These are phyloP conservation scores for Erebia palarica DNA, from an alignment of 2,888 invertebrate genomes.

Conservation along the genomic window DNA sequence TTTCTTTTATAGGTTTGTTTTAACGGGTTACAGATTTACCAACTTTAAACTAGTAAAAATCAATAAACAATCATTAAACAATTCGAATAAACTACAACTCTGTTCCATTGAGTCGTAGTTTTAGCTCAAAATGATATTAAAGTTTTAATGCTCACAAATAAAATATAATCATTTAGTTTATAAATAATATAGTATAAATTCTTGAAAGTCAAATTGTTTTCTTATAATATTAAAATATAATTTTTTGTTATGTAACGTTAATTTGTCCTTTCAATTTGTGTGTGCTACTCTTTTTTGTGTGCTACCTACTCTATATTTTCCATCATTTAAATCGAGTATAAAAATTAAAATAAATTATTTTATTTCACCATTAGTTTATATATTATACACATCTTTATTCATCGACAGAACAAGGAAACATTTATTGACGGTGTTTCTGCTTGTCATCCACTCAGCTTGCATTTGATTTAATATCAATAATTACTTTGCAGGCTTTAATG, in stretches of 20 bases:
- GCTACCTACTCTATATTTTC: not conserved
- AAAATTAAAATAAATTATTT: conserved; percentile 1
- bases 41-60: too few relatives aligned
- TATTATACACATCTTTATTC: conserved; percentile 33
- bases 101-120: too few relatives aligned
- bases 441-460: conserved; percentile 24
- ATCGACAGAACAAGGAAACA: conserved; percentile 33
- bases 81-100: too few relatives aligned
- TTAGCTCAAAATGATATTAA: too few relatives aligned
- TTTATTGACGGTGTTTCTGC: conserved; percentile 28
- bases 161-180: too few relatives aligned
- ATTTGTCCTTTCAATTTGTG: not conserved
- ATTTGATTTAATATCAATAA: conserved; percentile 23
- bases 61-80: too few relatives aligned
- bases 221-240: too few relatives aligned
- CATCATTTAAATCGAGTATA: not conserved
- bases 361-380: conserved; percentile 14
- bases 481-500: conserved; percentile 16
- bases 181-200: too few relatives aligned
- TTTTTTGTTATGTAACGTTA: too few relatives aligned
- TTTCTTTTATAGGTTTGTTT: not conserved
- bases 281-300: not conserved
- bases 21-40: not conserved
- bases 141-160: too few relatives aligned
- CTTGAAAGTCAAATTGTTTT: too few relatives aligned